phyloP scores from a whole-genome alignment of 1,140 invertebrate species.

The Oryzaephilus surinamensis region DNA sequence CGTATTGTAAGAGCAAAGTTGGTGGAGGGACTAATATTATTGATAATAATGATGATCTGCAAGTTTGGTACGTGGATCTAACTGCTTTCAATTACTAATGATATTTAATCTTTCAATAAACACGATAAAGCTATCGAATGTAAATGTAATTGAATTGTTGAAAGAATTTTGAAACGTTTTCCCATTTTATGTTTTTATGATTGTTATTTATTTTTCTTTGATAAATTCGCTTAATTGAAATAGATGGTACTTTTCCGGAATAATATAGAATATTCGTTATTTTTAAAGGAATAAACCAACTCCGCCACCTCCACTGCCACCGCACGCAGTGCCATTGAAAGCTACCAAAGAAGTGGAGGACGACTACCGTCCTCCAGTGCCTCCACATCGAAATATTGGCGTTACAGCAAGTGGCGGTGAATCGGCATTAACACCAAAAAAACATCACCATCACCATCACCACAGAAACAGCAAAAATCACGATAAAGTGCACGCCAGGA shows the following conservation, averaged over 20 bases:
- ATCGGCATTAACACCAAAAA: slow-evolving; percentile 16
- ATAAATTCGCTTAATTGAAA: too few species aligned
- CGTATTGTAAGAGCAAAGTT: slow-evolving; percentile 52
- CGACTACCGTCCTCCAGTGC: slow-evolving; percentile 74
- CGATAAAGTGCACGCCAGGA: slow-evolving; percentile 17
- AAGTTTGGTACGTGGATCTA: slow-evolving; percentile 33
- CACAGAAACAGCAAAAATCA: slow-evolving; percentile 21
- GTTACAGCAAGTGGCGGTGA: slow-evolving; percentile 22
- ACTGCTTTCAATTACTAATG: too few species aligned
- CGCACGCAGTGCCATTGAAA: slow-evolving; percentile 36
- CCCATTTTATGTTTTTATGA: neutral
- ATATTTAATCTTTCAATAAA: too few species aligned
- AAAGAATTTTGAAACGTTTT: too few species aligned
- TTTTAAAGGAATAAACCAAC: slow-evolving; percentile 33
- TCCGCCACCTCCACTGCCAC: slow-evolving; percentile 44
- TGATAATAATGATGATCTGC: slow-evolving; percentile 21
- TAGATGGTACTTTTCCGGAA: neutral
- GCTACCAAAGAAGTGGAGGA: slow-evolving; percentile 28
- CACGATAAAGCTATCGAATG: too few species aligned
- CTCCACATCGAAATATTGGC: slow-evolving; percentile 68
- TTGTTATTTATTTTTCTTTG: neutral
- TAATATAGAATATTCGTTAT: neutral
- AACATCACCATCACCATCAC: slow-evolving; percentile 29
- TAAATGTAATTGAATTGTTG: too few species aligned
- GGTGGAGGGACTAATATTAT: slow-evolving; percentile 16